Evolutionary conservation across 1,140 invertebrate species (phyloP), one percentile per base, ranked within the genome.

Genomic region (Atta texana): DNA sequence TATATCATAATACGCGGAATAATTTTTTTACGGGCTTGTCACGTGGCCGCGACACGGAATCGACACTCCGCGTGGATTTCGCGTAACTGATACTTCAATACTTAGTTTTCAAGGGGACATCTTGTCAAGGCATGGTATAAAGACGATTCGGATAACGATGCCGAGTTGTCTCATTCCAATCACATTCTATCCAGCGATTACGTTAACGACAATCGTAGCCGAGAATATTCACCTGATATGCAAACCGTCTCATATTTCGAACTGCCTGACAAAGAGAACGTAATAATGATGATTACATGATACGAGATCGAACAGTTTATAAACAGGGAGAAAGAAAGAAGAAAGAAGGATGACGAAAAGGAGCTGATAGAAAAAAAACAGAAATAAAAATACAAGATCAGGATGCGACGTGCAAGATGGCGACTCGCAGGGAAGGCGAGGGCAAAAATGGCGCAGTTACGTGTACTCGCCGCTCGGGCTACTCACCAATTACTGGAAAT

Each of bases 401-500:
- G 74, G 68, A 78, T 34, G 77, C 68, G 80, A 86, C 44, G 69
- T 76, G 68, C 87, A 92, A 92, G 51, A 92, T 92, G 92, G 89
- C 87, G 91, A 82, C 44, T 59, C 24, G 63, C 82, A 63, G 90
- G 24, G 53, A 88, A 78, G 63, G 80, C 53, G 71, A 88, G 89
- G 66, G 55, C 61, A 91, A 90, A 92, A 92, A 93, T 93, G 92
- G 90, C 90, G 91, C 74, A 90, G 82, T 88, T 82, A 88, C 57
- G 76, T 64, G 68, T 81, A 86, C 49, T 75, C 44, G 31, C 2
- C 24, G 24, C 34, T 5, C 2, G 39, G 14, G 34, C 34, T 91
- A 95, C 94, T 95, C 82, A 95, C 95, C 94, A 95, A 94, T 94
- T 94, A 93, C 93, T 95, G 63, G 94, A 95, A 91, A 94, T 94